phyloP scores from a whole-genome alignment of 2,888 invertebrate species.

The Eurois occulta region DNA sequence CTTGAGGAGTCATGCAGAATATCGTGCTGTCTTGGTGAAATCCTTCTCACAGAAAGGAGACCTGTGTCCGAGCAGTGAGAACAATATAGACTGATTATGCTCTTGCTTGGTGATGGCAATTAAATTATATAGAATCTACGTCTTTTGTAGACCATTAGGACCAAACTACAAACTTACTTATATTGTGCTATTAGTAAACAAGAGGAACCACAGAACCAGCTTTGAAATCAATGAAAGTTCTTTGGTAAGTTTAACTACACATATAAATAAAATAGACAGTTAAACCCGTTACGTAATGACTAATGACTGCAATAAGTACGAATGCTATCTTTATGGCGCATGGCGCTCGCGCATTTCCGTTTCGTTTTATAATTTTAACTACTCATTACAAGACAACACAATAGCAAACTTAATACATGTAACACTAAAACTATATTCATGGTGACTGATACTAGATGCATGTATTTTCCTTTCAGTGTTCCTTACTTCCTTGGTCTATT shows the following conservation, averaged over 20 bases:
- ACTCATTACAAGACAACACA: constrained; percentile 12
- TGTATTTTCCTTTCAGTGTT: background rate
- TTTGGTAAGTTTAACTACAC: background rate
- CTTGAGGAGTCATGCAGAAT: background rate
- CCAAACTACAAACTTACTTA: background rate
- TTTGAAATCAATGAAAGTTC: background rate
- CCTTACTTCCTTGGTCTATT: no score
- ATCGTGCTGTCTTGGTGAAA: background rate
- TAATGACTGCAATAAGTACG: constrained; percentile 15
- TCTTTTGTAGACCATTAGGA: background rate
- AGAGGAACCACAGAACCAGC: background rate
- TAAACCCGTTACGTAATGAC: background rate
- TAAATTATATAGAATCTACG: no score
- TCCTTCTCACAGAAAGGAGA: background rate
- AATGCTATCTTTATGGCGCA: constrained; percentile 21
- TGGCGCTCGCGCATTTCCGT: constrained; percentile 29
- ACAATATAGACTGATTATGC: background rate
- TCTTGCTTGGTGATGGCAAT: background rate
- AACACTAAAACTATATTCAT: background rate
- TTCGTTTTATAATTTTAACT: constrained; percentile 32
- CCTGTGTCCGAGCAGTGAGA: background rate
- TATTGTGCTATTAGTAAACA: background rate
- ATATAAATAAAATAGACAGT: background rate
- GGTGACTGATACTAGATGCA: background rate
- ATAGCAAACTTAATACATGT: background rate